phyloP scores from a whole-genome alignment of 2,888 invertebrate genomes.

The Drosophila barbarae region DNA sequence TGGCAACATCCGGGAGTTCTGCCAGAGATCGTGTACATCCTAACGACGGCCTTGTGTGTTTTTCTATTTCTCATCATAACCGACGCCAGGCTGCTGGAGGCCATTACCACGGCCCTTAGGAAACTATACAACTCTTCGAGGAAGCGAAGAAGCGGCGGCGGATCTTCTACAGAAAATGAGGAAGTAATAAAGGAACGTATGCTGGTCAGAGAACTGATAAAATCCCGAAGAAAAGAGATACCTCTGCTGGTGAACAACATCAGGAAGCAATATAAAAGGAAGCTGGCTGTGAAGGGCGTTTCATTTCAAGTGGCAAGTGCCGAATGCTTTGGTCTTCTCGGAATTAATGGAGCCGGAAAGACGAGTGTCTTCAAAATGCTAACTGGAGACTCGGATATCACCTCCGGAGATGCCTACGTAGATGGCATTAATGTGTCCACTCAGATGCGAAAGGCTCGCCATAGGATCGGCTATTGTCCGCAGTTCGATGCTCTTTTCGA shows the following conservation, averaged over 20 bases:
- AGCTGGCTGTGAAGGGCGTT: constrained; percentile 88
- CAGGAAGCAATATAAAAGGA: constrained; percentile 86
- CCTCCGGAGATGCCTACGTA: constrained; percentile 85
- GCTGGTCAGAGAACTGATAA: constrained; percentile 80
- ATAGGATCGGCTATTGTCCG: constrained; percentile 85
- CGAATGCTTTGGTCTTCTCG: constrained; percentile 89
- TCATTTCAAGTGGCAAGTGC: constrained; percentile 81
- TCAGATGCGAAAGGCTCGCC: constrained; percentile 80
- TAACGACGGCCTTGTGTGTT: constrained; percentile 81
- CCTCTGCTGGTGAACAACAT: constrained; percentile 83
- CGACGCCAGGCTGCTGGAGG: constrained; percentile 16
- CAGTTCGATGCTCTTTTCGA: constrained; percentile 86
- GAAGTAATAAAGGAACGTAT: constrained; percentile 80
- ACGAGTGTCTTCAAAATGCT: constrained; percentile 92
- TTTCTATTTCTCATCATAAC: constrained; percentile 82
- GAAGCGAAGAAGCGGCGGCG: not conserved
- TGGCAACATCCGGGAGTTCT: constrained; percentile 86
- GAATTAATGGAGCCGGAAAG: constrained; percentile 92
- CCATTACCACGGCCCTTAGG: rapidly evolving
- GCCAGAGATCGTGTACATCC: constrained; percentile 83
- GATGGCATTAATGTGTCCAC: constrained; percentile 81
- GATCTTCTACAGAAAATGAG: not conserved
- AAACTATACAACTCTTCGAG: not conserved
- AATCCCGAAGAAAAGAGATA: constrained; percentile 70
- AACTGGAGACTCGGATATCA: constrained; percentile 87